phyloP scores from a whole-genome alignment of 2,888 invertebrate genomes.

The Amorpha juglandis region DNA sequence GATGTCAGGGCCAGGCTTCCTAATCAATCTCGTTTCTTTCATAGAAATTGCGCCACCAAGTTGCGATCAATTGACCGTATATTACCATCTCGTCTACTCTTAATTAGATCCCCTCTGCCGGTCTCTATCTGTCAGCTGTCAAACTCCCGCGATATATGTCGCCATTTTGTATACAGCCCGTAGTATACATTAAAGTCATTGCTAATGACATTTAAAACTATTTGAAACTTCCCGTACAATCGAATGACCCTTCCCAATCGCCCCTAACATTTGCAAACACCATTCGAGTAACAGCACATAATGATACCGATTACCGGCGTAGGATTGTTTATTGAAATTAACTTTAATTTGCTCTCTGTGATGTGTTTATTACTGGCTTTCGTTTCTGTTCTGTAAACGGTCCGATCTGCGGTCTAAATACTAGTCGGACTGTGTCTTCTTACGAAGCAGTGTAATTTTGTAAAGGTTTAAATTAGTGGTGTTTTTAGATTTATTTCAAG shows the following conservation, averaged over 20 bases:
- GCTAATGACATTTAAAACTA: background rate
- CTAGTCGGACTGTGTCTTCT: background rate
- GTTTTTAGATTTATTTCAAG: too few relatives aligned
- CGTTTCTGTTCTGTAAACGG: background rate
- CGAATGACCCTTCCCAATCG: background rate
- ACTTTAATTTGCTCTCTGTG: constrained; percentile 2
- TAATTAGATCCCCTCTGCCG: too few relatives aligned
- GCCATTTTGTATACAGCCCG: too few relatives aligned
- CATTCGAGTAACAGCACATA: constrained; percentile 2
- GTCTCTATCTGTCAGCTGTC: too few relatives aligned
- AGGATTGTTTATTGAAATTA: constrained; percentile 18
- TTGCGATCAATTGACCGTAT: too few relatives aligned
- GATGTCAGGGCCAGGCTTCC: too few relatives aligned
- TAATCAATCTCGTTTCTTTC: too few relatives aligned
- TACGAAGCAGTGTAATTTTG: background rate
- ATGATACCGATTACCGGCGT: constrained; percentile 12
- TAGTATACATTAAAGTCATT: background rate
- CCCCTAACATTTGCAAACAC: background rate
- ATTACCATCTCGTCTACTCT: too few relatives aligned
- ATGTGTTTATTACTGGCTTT: constrained; percentile 18
- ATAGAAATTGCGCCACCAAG: too few relatives aligned
- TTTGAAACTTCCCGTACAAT: background rate
- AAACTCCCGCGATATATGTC: too few relatives aligned
- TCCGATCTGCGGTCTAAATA: background rate
- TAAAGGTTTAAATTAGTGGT: background rate